phyloP scores from a whole-genome alignment of 2,113 vertebrate genomes.

The Crocuta crocuta region DNA sequence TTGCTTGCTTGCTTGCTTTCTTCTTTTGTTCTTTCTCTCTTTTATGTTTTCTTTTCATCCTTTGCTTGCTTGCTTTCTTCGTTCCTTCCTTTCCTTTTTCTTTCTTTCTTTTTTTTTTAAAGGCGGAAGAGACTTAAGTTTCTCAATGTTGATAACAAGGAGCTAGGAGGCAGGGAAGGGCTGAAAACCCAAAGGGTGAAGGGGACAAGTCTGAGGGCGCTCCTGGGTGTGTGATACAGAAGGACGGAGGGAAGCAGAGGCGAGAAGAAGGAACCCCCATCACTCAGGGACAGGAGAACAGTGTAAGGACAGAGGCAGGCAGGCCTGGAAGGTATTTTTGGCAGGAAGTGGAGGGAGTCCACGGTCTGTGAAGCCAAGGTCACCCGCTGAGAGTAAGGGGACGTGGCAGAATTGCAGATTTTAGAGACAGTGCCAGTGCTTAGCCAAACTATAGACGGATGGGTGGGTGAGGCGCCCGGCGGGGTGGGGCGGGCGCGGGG shows the following conservation, averaged over 20 bases:
- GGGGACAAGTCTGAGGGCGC: background rate
- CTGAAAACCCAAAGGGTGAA: accelerated
- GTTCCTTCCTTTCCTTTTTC: background rate
- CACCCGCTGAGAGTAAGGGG: background rate
- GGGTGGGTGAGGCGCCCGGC: background rate
- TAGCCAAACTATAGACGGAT: background rate
- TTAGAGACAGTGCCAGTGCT: background rate
- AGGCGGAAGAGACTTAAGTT: background rate
- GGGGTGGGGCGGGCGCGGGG: background rate
- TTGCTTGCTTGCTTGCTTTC: accelerated
- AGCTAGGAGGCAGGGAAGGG: background rate
- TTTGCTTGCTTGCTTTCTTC: background rate
- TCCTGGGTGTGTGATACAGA: background rate
- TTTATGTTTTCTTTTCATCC: no score
- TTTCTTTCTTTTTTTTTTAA: background rate
- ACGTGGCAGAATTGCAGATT: background rate
- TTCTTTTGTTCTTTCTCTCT: background rate
- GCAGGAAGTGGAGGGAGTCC: background rate
- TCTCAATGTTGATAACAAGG: background rate
- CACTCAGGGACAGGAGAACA: background rate
- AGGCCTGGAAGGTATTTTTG: background rate
- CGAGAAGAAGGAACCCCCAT: background rate
- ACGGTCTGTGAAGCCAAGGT: background rate
- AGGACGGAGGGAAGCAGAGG: background rate
- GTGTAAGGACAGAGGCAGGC: background rate